phyloP scores from a whole-genome alignment of 2,113 vertebrate species.

The Sinocyclocheilus anophthalmus region DNA sequence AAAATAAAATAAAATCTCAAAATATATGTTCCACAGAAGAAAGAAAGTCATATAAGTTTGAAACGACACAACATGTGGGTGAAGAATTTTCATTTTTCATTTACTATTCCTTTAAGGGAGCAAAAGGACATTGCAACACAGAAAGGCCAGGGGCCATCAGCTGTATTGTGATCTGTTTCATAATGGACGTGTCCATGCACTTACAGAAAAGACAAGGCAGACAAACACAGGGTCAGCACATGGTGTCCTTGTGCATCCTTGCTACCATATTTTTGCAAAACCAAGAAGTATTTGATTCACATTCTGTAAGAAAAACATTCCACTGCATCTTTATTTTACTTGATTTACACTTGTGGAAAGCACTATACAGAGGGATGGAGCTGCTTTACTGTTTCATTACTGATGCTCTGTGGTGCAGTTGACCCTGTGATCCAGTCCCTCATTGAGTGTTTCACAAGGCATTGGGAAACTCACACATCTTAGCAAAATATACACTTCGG shows the following conservation, averaged over 20 bases:
- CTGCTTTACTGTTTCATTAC: conserved; percentile 3
- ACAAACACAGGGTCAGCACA: conserved; percentile 11
- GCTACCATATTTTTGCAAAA: not conserved
- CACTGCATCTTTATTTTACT: conserved; percentile 1
- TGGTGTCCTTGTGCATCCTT: conserved; percentile 1
- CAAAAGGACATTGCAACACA: conserved; percentile 32
- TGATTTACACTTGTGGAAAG: not conserved
- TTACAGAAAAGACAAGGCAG: not conserved
- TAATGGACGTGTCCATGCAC: not conserved
- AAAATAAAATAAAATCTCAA: too few relatives aligned
- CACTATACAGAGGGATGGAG: not conserved
- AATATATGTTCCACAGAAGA: not conserved
- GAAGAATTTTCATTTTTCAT: not conserved
- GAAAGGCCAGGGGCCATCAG: not conserved
- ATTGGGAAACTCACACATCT: conserved; percentile 37
- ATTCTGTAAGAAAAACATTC: not conserved
- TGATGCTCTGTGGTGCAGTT: not conserved
- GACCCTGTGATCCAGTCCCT: conserved; percentile 17
- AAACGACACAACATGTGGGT: not conserved
- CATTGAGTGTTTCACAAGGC: conserved; percentile 13
- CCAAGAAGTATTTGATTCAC: not conserved
- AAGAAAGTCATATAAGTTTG: not conserved
- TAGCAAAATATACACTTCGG: conserved; percentile 15
- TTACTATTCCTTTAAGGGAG: not conserved
- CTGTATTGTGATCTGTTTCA: not conserved